Evolutionary conservation across 2,888 invertebrate species (phyloP).

Genomic region (Cephus pulcher): DNA sequence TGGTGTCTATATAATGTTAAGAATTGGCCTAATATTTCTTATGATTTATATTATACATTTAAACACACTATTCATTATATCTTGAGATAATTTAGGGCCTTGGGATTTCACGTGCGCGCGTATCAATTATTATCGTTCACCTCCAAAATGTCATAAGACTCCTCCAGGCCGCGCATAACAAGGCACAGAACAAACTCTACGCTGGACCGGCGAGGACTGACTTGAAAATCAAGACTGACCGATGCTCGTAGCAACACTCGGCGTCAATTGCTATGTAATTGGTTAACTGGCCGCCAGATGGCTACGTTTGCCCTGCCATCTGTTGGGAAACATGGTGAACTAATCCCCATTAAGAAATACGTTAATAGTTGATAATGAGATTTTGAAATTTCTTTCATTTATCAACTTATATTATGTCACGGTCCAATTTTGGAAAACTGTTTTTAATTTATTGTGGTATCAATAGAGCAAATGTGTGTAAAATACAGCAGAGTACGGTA

Average conservation of each 20-base stretch:
- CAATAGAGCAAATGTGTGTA: neutral
- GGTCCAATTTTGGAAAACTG: neutral
- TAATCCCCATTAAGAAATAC: neutral
- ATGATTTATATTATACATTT: neutral
- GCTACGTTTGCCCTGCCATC: neutral
- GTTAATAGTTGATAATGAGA: neutral
- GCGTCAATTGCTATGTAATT: slow-evolving; percentile 3
- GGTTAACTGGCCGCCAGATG: neutral
- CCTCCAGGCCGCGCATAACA: neutral
- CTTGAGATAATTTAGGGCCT: neutral
- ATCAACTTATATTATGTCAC: neutral
- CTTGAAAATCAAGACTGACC: slow-evolving; percentile 11
- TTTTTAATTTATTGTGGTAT: neutral
- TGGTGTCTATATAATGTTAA: neutral
- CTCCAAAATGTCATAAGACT: neutral
- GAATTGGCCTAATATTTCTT: neutral
- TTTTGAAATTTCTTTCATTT: neutral
- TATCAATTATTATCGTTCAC: neutral
- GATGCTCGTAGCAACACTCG: slow-evolving; percentile 12
- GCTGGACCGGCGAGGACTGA: slow-evolving; percentile 18
- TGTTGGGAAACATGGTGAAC: neutral
- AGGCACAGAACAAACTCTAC: slow-evolving; percentile 11
- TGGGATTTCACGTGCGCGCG: neutral
- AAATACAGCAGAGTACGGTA: neutral
- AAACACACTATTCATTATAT: slow-evolving; percentile 1